Evolutionary conservation across 2,888 invertebrate species (phyloP), one percentile per base, ranked within the genome.

Genomic region (Lasioglossum zephyrum): DNA sequence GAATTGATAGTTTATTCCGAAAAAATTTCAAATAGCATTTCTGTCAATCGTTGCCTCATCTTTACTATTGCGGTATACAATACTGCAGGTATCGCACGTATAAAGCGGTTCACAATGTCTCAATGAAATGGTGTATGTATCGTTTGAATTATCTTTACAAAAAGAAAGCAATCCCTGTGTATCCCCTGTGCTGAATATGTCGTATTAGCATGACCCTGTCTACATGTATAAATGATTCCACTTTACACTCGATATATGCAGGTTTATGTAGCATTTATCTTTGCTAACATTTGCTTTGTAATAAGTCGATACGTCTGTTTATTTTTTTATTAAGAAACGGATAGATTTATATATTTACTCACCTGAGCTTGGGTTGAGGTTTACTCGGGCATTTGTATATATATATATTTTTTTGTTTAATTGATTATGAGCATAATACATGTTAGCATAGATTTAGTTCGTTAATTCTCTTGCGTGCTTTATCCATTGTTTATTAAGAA

Each of bases 311-410:
- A 90, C 66, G 53, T 70, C 72, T 82, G 66, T 82, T 84, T 9
- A 3, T 53, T 22, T 22, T 53, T 57, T 73, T 57, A 82, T 70
- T 88, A 86, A 79, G 93, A 92, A 94, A 94, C 93, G 92, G 92
- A 93, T 93, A 93, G 90, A 93, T 92, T 92, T 94, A 89, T 93
- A 92, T 93, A 92, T 93, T 94, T 94, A 94, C 94, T 94, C 94
- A 94, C 94, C 94, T 94, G 94, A 92, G 88, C 88, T 92, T 91
- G 91, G 91, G 92, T 93, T 94, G 94, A 92, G 92, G 93, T 92
- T 91, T 93, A 93, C 93, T 93, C 94, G 94, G 94, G 91, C 94
- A 91, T 93, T 93, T 93, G 90, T 90, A 73, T 81, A 86, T 88
- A 36, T 70, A 36, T 70, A n/a, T 41, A 31, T 13, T n/a, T 22